Percentiles rank a stretch among this genome's conserved stretches.
Conservation (phyloP, 2,113 vertebrate species). For the Pterocles burchelli region DNA sequence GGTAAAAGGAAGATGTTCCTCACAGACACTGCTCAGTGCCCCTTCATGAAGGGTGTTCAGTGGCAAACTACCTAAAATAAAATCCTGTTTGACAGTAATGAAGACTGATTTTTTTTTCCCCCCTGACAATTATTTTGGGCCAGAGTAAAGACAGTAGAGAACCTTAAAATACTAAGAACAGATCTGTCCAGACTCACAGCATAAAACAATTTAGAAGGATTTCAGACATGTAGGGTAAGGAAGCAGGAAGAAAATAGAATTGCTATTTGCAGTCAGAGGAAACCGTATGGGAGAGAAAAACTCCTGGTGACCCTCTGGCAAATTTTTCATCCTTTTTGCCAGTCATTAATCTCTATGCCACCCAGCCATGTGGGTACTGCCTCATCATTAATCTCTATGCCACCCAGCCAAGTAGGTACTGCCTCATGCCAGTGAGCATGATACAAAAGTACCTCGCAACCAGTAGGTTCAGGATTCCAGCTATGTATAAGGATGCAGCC, state of each 20-base stretch:
- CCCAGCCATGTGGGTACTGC: neutral
- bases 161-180: conserved; percentile 3
- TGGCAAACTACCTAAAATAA: neutral
- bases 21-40: neutral
- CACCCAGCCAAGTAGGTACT: neutral
- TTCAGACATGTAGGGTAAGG: neutral
- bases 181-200: neutral
- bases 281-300: neutral
- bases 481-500: neutral
- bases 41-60: neutral
- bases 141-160: neutral
- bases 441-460: neutral
- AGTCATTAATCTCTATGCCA: neutral
- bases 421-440: neutral
- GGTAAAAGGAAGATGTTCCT: neutral
- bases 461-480: neutral
- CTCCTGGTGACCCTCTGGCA: neutral
- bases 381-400: neutral
- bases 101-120: neutral
- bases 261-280: neutral
- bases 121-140: neutral
- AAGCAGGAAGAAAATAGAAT: neutral
- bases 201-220: neutral
- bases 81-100: neutral
- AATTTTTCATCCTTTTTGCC: neutral